These are phyloP conservation scores for Pavo muticus DNA, from an alignment of 2,113 vertebrate species.

Conservation along the genomic window DNA sequence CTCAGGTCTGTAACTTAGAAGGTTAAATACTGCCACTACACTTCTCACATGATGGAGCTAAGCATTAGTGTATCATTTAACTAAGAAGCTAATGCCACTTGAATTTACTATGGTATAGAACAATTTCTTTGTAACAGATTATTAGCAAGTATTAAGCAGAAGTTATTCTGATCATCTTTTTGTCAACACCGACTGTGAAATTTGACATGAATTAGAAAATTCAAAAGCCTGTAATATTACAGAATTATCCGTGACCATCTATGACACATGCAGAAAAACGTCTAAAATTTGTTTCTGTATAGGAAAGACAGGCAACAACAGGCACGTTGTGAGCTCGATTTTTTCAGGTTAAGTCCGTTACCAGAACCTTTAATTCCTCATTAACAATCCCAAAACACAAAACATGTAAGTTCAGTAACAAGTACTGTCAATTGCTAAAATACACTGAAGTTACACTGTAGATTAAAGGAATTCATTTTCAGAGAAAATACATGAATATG, in stretches of 20 bases:
- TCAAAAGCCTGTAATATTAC: neutral
- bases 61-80: neutral
- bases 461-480: neutral
- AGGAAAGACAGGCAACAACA: neutral
- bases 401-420: neutral
- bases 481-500: neutral
- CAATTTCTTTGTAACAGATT: neutral
- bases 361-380: neutral
- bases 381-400: neutral
- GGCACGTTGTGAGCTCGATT: neutral
- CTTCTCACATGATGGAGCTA: neutral
- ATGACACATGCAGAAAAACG: neutral
- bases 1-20: neutral
- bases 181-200: neutral
- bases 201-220: neutral
- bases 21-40: neutral
- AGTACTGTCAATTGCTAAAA: neutral
- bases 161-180: neutral
- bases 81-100: neutral
- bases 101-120: neutral
- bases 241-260: neutral
- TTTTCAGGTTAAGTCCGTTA: neutral
- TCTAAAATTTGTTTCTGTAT: neutral
- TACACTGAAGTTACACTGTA: neutral
- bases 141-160: neutral